A percentile compares a stretch with the other conserved stretches of the same genome.
Evolutionary conservation across 2,888 invertebrate species (phyloP).

Genomic region (Parnassius mnemosyne): DNA sequence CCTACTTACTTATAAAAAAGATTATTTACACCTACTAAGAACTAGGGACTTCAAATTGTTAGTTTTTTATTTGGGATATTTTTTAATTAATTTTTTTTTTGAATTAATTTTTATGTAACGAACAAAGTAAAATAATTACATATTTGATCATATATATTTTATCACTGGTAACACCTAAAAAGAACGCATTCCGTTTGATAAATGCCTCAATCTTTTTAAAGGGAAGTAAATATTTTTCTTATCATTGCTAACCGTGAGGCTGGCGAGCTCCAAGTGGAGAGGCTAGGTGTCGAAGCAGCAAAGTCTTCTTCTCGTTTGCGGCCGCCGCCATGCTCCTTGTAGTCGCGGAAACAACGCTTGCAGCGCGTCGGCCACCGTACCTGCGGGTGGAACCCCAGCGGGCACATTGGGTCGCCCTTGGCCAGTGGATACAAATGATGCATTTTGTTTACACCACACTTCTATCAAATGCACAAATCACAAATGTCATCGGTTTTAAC

Average conservation of each 20-base stretch:
- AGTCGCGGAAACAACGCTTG: constrained; percentile 95
- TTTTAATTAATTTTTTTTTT: too few relatives aligned
- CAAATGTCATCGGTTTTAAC: constrained; percentile 62
- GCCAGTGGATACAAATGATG: constrained; percentile 88
- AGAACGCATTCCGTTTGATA: too few relatives aligned
- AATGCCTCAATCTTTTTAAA: too few relatives aligned
- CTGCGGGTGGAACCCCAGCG: constrained; percentile 96
- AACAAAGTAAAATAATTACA: too few relatives aligned
- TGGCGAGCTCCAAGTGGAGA: constrained; percentile 83
- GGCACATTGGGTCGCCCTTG: constrained; percentile 94
- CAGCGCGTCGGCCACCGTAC: constrained; percentile 96
- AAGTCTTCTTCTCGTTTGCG: constrained; percentile 84
- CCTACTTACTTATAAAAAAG: background rate
- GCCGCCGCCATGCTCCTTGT: constrained; percentile 90
- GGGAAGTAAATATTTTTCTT: background rate
- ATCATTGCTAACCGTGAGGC: constrained; percentile 72
- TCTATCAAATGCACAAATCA: constrained; percentile 63
- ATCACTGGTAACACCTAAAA: too few relatives aligned
- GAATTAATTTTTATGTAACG: too few relatives aligned
- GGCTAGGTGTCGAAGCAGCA: constrained; percentile 89
- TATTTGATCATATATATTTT: too few relatives aligned
- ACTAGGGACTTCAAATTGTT: too few relatives aligned
- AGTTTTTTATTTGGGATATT: too few relatives aligned
- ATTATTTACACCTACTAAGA: background rate
- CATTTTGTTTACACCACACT: constrained; percentile 70